Evolutionary conservation across 2,888 invertebrate genomes (phyloP).

Genomic region (Orthosia gracilis): DNA sequence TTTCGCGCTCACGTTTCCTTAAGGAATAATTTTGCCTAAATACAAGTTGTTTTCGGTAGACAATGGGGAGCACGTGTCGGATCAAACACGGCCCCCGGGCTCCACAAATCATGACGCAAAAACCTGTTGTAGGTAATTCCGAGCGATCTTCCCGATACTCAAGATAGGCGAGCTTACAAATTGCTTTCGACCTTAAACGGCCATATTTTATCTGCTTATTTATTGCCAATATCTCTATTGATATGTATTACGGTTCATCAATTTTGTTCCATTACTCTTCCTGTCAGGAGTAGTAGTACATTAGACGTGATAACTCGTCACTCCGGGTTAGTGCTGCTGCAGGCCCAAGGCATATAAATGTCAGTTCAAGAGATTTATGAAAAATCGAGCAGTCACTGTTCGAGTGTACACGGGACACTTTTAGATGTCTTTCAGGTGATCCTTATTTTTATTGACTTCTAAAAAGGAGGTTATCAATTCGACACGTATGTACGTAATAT

Average conservation of each 20-base stretch:
- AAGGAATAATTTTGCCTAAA: slow-evolving; percentile 84
- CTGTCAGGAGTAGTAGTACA: slow-evolving; percentile 36
- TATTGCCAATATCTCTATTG: slow-evolving; percentile 81
- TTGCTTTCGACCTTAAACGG: slow-evolving; percentile 87
- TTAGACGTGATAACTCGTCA: slow-evolving; percentile 49
- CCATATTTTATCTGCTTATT: slow-evolving; percentile 88
- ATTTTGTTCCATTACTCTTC: slow-evolving; percentile 59
- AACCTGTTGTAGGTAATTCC: slow-evolving; percentile 89
- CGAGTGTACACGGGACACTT: neutral
- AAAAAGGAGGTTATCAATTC: too few species aligned
- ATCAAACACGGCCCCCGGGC: slow-evolving; percentile 87
- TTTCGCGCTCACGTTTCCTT: slow-evolving; percentile 69
- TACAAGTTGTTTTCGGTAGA: slow-evolving; percentile 83
- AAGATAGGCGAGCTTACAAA: slow-evolving; percentile 87
- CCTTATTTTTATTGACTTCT: neutral
- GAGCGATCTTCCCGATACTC: slow-evolving; percentile 84
- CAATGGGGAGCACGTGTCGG: slow-evolving; percentile 84
- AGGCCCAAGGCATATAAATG: slow-evolving; percentile 21
- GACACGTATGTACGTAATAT: too few species aligned
- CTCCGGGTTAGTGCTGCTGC: slow-evolving; percentile 32
- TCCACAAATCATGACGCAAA: slow-evolving; percentile 89
- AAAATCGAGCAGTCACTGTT: slow-evolving; percentile 6
- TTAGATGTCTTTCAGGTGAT: neutral
- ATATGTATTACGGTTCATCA: slow-evolving; percentile 70
- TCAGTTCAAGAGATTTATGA: slow-evolving; percentile 12